Base-by-base conservation (phyloP, 2,888 invertebrate species). In the Tillus elongatus region DNA sequence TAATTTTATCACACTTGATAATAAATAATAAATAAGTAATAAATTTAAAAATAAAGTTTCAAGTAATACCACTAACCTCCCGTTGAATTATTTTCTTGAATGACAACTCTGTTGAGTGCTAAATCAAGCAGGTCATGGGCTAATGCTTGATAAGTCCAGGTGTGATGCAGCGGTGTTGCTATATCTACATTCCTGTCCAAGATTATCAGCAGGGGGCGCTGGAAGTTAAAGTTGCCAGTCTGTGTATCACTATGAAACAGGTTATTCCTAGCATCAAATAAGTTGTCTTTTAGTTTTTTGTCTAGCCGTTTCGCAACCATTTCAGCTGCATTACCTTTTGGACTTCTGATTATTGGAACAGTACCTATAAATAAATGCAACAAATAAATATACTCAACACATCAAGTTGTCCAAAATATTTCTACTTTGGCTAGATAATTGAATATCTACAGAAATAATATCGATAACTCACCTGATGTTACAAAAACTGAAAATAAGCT, bases 121-220 rank as follows among this genome's bases (percentile, higher is more conserved):
- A 96, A 72, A 57, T 95, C 90, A 38, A 98, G 66, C 3, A 97
- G 86, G 72, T 99, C 98, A 65, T 98, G 97, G 13, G 91, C 84
- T 36, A 99, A 68, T 1, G 98, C 97, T 67, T 99, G 98, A 65
- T 99, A 99, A 0, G 97, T 98, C 98, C 98, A 99, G 1, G 98
- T 96, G 65, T 99, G 98, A 71, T 97, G 97, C 41, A 99, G 69
- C 13, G 95, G 95, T 28, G 97, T 98, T 2, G 96, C 95, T 77
- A 99, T 80, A 64, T 97, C 97, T 46, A 95, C 74, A 65, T 90
- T 93, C 41, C 97, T 75, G 64, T 98, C 97, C 37, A 97, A 69
- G 41, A 98, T 69, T 46, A 98, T 82, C 16, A 98, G 69, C 53
- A 98, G 72, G 0, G 97, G 97, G 32, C 97, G 72, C 55, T 95